Base-by-base conservation (phyloP, 2,888 invertebrate species). In the Liodrosophila aerea region DNA sequence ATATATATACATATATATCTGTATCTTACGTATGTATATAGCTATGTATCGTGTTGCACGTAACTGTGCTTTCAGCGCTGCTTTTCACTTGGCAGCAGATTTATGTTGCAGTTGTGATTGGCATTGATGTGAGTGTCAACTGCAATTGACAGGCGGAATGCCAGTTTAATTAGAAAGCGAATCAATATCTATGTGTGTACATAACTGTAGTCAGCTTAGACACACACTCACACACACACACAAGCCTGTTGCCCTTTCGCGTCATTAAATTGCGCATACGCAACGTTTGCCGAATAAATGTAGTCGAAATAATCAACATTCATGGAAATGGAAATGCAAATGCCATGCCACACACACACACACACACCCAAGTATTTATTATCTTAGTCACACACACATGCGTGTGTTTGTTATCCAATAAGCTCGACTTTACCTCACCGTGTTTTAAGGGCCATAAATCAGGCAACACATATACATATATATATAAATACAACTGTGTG, bases 231-330 rank as follows among this genome's bases (percentile, higher is more conserved):
- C 22, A 22, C 22, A 22, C 22, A 22, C 22, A 22, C 22, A 22
- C 22, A 7, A 7, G 7, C 22, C 27, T 34, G 34, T 13, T 0
- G 29, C 11, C 29, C 29, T 16, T 22, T 30, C 33, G 33, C 7
- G 34, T 68, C 53, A 67, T 63, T 63, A 50, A 52, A 51, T 66
- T 54, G 43, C 47, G 30, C 53, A 66, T 66, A 66, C 63, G 63
- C 68, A 58, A 4, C 18, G 34, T 52, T 16, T 13, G 39, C 41
- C 22, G 7, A 50, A 51, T 43, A 43, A 52, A 59, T 50, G 49
- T 30, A 34, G 11, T n/a, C 13, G 9, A 57, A 53, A 56, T 54
- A 50, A 59, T 50, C 51, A 59, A 18, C 44, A 51, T 43, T 64
- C 31, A 51, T 44, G 33, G 27, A 57, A 57, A 56, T 60, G 51